Conservation (phyloP, 1,140 invertebrate genomes). For the Drosophila cardini region DNA sequence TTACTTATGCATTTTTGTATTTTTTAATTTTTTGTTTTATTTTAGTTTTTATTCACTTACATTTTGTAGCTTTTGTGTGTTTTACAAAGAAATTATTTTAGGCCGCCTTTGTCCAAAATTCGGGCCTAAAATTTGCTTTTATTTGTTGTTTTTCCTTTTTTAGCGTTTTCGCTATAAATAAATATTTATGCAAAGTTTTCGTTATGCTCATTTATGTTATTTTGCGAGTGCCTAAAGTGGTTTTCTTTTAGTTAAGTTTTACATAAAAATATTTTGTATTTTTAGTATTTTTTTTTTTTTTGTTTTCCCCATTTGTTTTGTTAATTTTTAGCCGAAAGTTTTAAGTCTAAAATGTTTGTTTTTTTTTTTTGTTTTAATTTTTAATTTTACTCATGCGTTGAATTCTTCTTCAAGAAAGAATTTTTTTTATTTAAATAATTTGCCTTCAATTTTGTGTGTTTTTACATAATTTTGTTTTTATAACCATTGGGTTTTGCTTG, state of each 20-base stretch:
- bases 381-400: conserved; percentile 54
- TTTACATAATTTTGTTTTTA: conserved; percentile 59
- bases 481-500: conserved; percentile 63
- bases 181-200: conserved; percentile 61
- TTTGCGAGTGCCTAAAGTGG: conserved; percentile 66
- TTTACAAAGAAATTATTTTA: conserved; percentile 83
- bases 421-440: conserved; percentile 23
- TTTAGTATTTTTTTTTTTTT: conserved; percentile 37
- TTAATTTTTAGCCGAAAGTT: conserved; percentile 73
- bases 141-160: too few species aligned
- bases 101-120: conserved; percentile 73
- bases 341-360: conserved; percentile 77
- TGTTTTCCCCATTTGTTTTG: conserved; percentile 24
- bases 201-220: conserved; percentile 36
- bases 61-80: conserved; percentile 40
- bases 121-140: conserved; percentile 69
- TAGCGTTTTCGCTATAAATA: conserved; percentile 59
- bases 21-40: too few species aligned
- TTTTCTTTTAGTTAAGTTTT: conserved; percentile 42
- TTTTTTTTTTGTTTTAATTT: conserved; percentile 54
- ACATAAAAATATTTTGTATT: conserved; percentile 48
- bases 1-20: conserved; percentile 56
- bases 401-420: conserved; percentile 74
- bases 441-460: conserved; percentile 44
- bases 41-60: conserved; percentile 41